Evolutionary conservation across 2,113 vertebrate genomes (phyloP), one percentile per base, ranked within the genome.

Genomic region (Amphilophus citrinellus): DNA sequence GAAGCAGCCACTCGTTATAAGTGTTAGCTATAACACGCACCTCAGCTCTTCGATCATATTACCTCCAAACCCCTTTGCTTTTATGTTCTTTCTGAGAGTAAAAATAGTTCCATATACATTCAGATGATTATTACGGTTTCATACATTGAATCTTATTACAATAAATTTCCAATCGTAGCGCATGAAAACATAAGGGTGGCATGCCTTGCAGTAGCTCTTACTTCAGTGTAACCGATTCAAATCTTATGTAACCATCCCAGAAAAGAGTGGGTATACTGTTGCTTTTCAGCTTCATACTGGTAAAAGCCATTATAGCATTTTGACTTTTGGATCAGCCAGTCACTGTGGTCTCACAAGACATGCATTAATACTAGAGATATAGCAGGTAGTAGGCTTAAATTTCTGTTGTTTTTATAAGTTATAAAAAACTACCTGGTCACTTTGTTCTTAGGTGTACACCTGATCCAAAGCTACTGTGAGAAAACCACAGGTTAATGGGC

Each of bases 1-100:
- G 8, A 84, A 66, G 75, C 82, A 84, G 57, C n/a, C 3, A 14
- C 77, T 86, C 76, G 63, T 79, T 75, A 59, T 3, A 77, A 63
- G 17, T 39, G 58, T 56, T 18, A 82, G 6, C 30, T 18, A 6
- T 68, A 8, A 59, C 35, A 76, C 35, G 24, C 58, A 73, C 58
- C 17, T 76, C 27, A 57, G n/a, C 18, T 79, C 76, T 35, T 27
- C 37, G 37, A 13, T 57, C 27, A 80, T 47, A 20, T 53, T 18
- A 17, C 56, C 20, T 18, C 20, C 30, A 14, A 8, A 50, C 30
- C 58, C 10, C 9, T 65, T 42, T 15, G 24, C 20, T 39, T n/a
- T 42, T 13, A n/a, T 62, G 57, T 65, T 50, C 59, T 24, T 65
- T 50, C 59, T 24, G 3, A 17, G 27, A 82, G 62, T 58, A 39